Conservation (phyloP, 2,113 vertebrate species). For the Narcine bancroftii region DNA sequence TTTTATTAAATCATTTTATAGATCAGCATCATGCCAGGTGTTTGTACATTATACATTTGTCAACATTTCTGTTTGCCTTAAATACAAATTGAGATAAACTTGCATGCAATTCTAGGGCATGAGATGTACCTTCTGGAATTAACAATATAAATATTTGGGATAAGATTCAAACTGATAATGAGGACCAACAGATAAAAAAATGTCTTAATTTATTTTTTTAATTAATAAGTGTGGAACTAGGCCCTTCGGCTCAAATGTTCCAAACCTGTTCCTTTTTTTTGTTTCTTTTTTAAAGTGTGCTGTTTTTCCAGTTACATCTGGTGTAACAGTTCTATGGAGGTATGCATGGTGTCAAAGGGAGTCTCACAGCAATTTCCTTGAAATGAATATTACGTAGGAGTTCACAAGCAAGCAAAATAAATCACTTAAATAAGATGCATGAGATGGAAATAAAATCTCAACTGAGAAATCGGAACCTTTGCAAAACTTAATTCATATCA, state of each 20-base stretch:
- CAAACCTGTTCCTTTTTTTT: no score
- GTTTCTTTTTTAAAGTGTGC: no score
- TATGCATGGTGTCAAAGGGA: not conserved
- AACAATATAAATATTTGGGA: not conserved
- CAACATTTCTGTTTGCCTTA: not conserved
- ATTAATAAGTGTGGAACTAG: no score
- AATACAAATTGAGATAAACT: not conserved
- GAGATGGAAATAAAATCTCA: not conserved
- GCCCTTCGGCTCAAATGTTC: no score
- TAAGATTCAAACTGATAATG: not conserved
- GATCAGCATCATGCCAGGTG: not conserved
- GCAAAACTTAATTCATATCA: not conserved
- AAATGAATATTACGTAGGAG: not conserved
- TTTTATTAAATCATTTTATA: constrained; percentile 1
- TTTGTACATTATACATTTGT: not conserved
- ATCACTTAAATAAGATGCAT: not conserved
- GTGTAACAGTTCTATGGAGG: not conserved
- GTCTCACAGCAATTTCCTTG: not conserved
- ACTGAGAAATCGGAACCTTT: not conserved
- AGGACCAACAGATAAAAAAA: not conserved
- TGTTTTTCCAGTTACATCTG: not conserved
- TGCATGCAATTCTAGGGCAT: no score
- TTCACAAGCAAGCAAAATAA: not conserved
- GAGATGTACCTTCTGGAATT: no score
- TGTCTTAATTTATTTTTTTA: no score